These are phyloP conservation scores for Stenurella melanura DNA, from an alignment of 2,888 invertebrate genomes.

Conservation along the genomic window DNA sequence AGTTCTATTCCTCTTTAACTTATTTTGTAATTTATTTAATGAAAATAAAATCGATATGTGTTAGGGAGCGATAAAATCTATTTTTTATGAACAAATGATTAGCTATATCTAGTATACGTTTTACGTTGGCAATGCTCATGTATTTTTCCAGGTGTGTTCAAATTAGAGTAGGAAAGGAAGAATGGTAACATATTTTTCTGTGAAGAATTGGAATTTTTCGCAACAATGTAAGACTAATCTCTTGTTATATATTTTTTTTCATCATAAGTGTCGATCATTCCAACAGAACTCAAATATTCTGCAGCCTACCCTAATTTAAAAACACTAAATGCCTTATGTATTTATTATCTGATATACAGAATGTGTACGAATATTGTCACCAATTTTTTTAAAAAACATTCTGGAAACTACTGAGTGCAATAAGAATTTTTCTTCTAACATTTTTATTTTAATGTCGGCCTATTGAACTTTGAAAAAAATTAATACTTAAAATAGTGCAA, in stretches of 20 bases:
- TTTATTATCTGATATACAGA: neutral
- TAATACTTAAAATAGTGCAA: too few species aligned
- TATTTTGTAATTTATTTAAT: constrained; percentile 1
- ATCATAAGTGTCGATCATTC: too few species aligned
- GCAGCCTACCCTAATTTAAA: too few species aligned
- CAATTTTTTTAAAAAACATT: neutral
- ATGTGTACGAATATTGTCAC: neutral
- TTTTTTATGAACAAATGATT: constrained; percentile 3
- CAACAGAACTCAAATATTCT: too few species aligned
- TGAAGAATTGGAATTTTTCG: too few species aligned
- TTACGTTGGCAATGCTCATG: neutral
- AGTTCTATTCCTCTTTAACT: neutral
- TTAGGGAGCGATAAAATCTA: neutral
- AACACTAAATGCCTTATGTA: neutral
- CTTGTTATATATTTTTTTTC: too few species aligned
- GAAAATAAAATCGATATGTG: neutral
- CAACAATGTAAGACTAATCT: too few species aligned
- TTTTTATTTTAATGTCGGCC: neutral
- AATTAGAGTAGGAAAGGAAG: too few species aligned
- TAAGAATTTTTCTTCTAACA: neutral
- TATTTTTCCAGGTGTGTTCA: neutral
- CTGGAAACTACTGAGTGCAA: neutral
- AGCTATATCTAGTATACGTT: neutral
- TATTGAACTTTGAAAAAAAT: neutral
- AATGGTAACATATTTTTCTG: too few species aligned